Base-by-base conservation (phyloP, 2,888 invertebrate genomes). In the Drosophila niveifrons region DNA sequence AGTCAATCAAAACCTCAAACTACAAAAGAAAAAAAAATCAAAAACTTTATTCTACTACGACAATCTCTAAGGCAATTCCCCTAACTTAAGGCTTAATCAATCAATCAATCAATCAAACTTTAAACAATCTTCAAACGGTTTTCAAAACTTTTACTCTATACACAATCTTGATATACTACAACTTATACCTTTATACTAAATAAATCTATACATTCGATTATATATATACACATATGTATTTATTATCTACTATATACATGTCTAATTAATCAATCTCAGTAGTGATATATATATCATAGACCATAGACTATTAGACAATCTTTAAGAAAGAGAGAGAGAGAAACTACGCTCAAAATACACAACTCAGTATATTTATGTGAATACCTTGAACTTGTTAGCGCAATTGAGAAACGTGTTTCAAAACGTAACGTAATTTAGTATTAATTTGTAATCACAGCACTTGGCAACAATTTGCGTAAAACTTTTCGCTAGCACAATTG, bases 381-480 rank as follows among this genome's bases (percentile, higher is more conserved):
- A 48, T 17, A 55, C 15, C 47, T 63, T 56, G 9, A 61, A 58
- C 47, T 55, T 68, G 34, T 47, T 62, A 74, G 57, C 36, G 48
- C 34, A 56, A 62, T 72, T 62, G 55, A 41, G 55, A 41, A 72
- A 61, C 46, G 29, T 64, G 52, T 71, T 64, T 72, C 43, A 41
- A 44, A 74, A 36, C 52, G 48, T 36, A 74, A 36, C 52, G 48
- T 36, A 63, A 48, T 44, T 31, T 48, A 48, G 29, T 8, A 17
- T 0, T 47, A 4, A 47, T 28, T 68, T 62, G 44, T 31, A 62
- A 41, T 53, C 28, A 39, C 52, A 55, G 39, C 52, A 55, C 53
- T 56, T 71, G 46, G 82, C 82, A 84, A 85, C 89, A 87, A 85
- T 89, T 85, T 84, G 87, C 88, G 55, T 89, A 77, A 89, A 74